These are phyloP conservation scores for Tenthredo distinguenda DNA, from an alignment of 2,888 invertebrate species.

Conservation along the genomic window DNA sequence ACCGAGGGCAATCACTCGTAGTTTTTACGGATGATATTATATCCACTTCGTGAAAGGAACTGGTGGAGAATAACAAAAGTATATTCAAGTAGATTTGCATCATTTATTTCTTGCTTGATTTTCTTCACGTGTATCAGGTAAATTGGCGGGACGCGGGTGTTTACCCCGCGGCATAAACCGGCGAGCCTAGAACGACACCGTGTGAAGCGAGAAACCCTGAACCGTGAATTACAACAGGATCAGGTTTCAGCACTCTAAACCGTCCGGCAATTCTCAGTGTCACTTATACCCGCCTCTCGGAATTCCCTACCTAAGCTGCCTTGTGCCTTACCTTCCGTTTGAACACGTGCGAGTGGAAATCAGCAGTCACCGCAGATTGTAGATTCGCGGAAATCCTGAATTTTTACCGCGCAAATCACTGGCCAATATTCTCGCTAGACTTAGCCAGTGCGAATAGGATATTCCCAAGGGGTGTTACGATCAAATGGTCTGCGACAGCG, in stretches of 20 bases:
- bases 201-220: constrained; percentile 52
- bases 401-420: neutral
- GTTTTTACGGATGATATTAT: neutral
- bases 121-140: constrained; percentile 60
- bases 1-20: neutral
- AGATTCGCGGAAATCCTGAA: neutral
- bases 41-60: neutral
- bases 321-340: neutral
- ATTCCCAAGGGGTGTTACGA: constrained; percentile 6
- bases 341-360: constrained; percentile 34
- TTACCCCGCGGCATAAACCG: constrained; percentile 76
- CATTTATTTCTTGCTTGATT: neutral
- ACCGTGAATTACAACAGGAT: constrained; percentile 78
- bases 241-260: constrained; percentile 73
- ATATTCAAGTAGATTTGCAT: neutral
- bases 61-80: neutral
- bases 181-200: neutral
- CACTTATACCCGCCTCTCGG: constrained; percentile 70
- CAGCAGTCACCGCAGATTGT: neutral
- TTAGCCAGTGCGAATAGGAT: neutral
- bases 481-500: constrained; percentile 24
- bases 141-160: constrained; percentile 74
- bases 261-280: constrained; percentile 74
- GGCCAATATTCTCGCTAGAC: neutral
- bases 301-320: constrained; percentile 62